Percentiles rank a stretch among this genome's conserved stretches.
Evolutionary conservation across 2,113 vertebrate species (phyloP).

Genomic region (Nothocercus julius): DNA sequence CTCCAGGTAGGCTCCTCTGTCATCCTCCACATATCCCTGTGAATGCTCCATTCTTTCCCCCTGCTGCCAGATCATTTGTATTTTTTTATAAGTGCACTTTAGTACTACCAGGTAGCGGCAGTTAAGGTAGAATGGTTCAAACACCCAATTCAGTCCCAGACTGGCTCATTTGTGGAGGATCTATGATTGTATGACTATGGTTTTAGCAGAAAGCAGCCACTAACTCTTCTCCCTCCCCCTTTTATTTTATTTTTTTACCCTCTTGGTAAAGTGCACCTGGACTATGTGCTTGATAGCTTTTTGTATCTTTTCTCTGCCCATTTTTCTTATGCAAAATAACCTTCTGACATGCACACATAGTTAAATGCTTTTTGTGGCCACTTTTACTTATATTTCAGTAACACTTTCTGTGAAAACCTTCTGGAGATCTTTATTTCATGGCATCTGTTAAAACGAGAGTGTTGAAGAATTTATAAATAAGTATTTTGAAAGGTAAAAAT

Average conservation of each 20-base stretch:
- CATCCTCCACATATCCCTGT: conserved; percentile 9
- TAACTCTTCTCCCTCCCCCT: background rate
- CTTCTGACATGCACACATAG: background rate
- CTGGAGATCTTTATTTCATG: background rate
- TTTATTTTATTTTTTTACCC: background rate
- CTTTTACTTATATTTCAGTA: conserved; percentile 11
- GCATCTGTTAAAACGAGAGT: background rate
- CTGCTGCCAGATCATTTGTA: conserved; percentile 8
- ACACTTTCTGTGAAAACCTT: background rate
- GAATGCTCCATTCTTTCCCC: conserved; percentile 27
- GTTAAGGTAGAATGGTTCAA: background rate
- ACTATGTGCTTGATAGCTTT: background rate
- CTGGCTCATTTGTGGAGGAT: conserved; percentile 10
- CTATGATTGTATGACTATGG: background rate
- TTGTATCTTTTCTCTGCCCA: background rate
- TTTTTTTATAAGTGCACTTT: conserved; percentile 30
- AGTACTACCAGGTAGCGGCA: conserved; percentile 4
- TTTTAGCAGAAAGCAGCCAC: conserved; percentile 41
- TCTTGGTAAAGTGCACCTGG: background rate
- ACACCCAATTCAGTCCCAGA: background rate
- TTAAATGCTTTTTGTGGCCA: background rate
- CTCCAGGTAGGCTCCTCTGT: conserved; percentile 69
- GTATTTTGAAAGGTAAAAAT: background rate
- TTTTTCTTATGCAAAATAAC: background rate
- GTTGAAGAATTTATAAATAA: background rate